These are phyloP conservation scores for Bufo gargarizans DNA, from an alignment of 2,113 vertebrate species.

Conservation along the genomic window DNA sequence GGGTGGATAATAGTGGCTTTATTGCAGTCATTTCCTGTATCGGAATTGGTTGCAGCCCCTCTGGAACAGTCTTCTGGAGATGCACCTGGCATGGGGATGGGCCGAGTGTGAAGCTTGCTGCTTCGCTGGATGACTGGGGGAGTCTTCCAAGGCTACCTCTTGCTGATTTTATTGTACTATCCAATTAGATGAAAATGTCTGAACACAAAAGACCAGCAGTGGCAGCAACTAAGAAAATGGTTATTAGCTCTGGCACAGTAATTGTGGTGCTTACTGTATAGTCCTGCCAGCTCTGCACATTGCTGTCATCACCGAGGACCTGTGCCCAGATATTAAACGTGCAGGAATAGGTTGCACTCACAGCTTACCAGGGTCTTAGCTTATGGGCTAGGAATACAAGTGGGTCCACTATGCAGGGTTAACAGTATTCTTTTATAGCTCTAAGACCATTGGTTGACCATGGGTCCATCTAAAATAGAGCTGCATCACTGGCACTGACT, in stretches of 20 bases:
- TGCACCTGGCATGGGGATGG: constrained; percentile 40
- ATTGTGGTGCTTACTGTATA: constrained; percentile 28
- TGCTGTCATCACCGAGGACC: not conserved
- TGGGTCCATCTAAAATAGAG: too few species aligned
- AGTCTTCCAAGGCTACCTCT: constrained; percentile 14
- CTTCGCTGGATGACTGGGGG: not conserved
- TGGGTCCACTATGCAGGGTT: too few species aligned
- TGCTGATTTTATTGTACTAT: constrained; percentile 42
- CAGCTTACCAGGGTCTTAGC: not conserved
- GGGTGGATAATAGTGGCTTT: constrained; percentile 42
- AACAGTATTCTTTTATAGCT: too few species aligned
- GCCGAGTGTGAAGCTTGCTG: not conserved
- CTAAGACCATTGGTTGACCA: not conserved
- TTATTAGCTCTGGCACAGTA: constrained; percentile 43
- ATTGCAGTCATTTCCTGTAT: constrained; percentile 40
- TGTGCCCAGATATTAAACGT: not conserved
- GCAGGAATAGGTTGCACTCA: not conserved
- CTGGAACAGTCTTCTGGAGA: not conserved
- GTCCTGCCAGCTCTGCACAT: constrained; percentile 11
- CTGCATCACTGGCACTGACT: too few species aligned
- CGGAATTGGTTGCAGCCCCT: constrained; percentile 38
- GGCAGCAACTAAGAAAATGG: constrained; percentile 10
- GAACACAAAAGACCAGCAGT: constrained; percentile 39
- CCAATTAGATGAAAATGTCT: constrained; percentile 40
- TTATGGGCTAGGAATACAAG: not conserved